Evolutionary conservation across 2,797 vertebrate genomes (phyloP), one percentile per base, ranked within the genome.

Genomic region (Acipenser transmontanus): DNA sequence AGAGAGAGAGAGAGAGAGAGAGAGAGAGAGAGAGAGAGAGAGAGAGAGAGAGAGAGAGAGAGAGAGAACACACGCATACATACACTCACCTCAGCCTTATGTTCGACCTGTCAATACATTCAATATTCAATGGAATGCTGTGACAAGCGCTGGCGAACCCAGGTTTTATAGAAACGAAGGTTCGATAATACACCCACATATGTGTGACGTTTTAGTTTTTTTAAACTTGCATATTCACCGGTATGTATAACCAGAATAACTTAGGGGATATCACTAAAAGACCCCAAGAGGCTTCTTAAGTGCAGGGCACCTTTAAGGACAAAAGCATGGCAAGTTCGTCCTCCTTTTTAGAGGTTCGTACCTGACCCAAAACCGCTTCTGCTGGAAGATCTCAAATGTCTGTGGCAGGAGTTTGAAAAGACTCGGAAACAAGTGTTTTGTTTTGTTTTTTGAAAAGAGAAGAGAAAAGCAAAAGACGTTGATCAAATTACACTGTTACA

Each of bases 401-500:
- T 71, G 75, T 70, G 60, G 70, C 65, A 77, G 76, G 74, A 63
- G 73, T 79, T 47, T 84, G 79, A 83, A 87, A 88, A 81, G 82
- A 81, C 79, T 80, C 72, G 50, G 76, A 84, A 81, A 81, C 77
- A 74, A 74, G 63, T 76, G 85, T 79, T 79, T 82, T 82, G 57
- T 63, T 80, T 83, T 61, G 1, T 8, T 17, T 17, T 17, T 17
- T 17, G 17, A 17, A 17, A 17, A 17, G 17, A 7, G 17, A 61
- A 54, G 5, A 54, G 5, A 54, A 54, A 54, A 54, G 84, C 82
- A 79, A 52, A 63, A 63, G 66, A 70, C 78, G 80, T 89, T 85
- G 84, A 89, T 91, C 89, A 72, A 85, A 83, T 91, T 90, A 88
- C 89, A 78, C 77, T 62, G 77, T 78, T 81, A 88, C 87, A 89